A percentile compares a stretch with the other conserved stretches of the same genome.
Evolutionary conservation across 2,797 vertebrate genomes (phyloP).

Genomic region (Melanotaenia parkinsoni): DNA sequence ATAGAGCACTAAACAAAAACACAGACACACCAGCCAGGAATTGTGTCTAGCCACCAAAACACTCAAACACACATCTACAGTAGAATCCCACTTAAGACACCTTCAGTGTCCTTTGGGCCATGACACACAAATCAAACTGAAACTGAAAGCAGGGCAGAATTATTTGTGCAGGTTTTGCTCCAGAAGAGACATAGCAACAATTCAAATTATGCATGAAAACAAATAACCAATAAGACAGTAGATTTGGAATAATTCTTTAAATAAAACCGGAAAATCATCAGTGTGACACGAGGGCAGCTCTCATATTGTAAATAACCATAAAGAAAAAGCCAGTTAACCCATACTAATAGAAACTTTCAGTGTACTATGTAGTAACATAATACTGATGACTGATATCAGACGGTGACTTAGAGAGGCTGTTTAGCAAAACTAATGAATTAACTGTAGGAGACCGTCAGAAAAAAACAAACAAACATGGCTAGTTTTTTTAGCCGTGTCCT

Average conservation of each 20-base stretch:
- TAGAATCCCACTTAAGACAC: not conserved
- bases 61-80: constrained; percentile 1
- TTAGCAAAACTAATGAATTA: constrained; percentile 30
- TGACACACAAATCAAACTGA: not conserved
- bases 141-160: not conserved
- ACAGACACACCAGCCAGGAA: not conserved
- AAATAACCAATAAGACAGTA: not conserved
- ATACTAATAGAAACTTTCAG: not conserved
- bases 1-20: not conserved
- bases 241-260: constrained; percentile 14
- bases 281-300: constrained; percentile 8
- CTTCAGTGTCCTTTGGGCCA: not conserved
- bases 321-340: constrained; percentile 4
- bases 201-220: not conserved
- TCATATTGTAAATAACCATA: not conserved
- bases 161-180: constrained; percentile 12
- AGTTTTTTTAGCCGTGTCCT: constrained; percentile 24
- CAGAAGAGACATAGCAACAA: not conserved
- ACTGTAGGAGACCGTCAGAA: constrained; percentile 3
- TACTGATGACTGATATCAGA: constrained; percentile 28
- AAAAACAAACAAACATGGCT: constrained; percentile 12
- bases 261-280: constrained; percentile 20
- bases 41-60: not conserved
- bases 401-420: constrained; percentile 25
- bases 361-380: constrained; percentile 35